These are phyloP conservation scores for Dorcus hopei DNA, from an alignment of 2,888 invertebrate genomes.

Conservation along the genomic window DNA sequence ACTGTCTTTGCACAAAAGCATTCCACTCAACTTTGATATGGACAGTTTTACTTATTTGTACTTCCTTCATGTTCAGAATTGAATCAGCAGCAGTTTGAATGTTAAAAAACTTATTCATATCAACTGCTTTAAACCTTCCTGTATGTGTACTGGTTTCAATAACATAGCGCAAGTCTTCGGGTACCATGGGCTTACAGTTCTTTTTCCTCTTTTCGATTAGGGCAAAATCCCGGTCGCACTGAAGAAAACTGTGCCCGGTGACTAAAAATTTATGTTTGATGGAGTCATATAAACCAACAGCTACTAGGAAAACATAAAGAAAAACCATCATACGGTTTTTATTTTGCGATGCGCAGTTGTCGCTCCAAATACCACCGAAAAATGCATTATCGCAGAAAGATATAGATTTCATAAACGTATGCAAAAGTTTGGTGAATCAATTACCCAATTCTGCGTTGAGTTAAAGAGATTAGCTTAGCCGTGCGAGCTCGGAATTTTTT, in stretches of 20 bases:
- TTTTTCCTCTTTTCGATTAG: conserved; percentile 25
- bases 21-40: no score
- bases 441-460: no score
- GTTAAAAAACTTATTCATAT: conserved; percentile 11
- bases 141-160: conserved; percentile 17
- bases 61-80: no score
- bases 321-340: conserved; percentile 15
- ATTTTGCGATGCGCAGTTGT: conserved; percentile 13
- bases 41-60: no score
- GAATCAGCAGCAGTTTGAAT: conserved; percentile 3
- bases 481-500: no score
- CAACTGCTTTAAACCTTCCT: conserved; percentile 15
- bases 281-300: conserved; percentile 18
- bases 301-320: conserved; percentile 7
- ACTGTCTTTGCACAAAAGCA: no score
- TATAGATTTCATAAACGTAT: no score
- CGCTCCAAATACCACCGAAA: conserved; percentile 15
- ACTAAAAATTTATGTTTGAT: conserved; percentile 20
- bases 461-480: no score
- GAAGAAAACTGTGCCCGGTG: conserved; percentile 23
- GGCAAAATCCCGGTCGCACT: conserved; percentile 24
- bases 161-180: conserved; percentile 5
- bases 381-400: no score
- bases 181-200: conserved; percentile 18
- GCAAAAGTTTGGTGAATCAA: no score